A percentile compares a stretch with the other conserved stretches of the same genome.
Conservation (phyloP, 2,888 invertebrate genomes). For the Alsophila aescularia region DNA sequence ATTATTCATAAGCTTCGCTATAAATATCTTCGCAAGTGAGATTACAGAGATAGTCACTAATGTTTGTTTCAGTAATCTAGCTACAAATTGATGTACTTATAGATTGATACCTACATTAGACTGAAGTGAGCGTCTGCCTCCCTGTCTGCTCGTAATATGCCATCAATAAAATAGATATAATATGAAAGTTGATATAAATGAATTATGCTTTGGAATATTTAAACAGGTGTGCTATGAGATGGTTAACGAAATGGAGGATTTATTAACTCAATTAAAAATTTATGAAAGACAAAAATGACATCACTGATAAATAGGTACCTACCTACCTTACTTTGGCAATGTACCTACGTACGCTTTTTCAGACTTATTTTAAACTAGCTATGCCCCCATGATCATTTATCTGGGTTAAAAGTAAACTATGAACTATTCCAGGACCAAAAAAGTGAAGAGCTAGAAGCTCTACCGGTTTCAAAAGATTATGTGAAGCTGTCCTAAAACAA, state of each 20-base stretch:
- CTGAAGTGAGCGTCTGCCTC: background rate
- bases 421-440: too few relatives aligned
- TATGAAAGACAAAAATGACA: background rate
- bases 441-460: too few relatives aligned
- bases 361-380: too few relatives aligned
- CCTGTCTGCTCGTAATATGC: background rate
- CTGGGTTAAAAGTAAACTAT: too few relatives aligned
- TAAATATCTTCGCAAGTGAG: slow-evolving; percentile 14
- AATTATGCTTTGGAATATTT: slow-evolving; percentile 21
- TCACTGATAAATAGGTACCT: background rate
- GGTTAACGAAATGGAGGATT: slow-evolving; percentile 12
- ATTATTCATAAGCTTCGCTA: slow-evolving; percentile 29
- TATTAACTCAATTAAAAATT: slow-evolving; percentile 1
- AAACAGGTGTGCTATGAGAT: slow-evolving; percentile 18
- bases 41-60: background rate
- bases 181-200: slow-evolving; percentile 32
- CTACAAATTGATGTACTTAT: background rate
- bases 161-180: background rate
- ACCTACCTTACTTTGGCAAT: too few relatives aligned
- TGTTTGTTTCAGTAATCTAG: slow-evolving; percentile 13
- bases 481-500: too few relatives aligned
- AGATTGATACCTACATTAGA: background rate
- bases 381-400: too few relatives aligned
- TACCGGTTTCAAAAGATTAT: too few relatives aligned
- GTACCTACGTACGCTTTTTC: too few relatives aligned